These are phyloP conservation scores for Colletes latitarsis DNA, from an alignment of 1,140 invertebrate genomes.

Conservation along the genomic window DNA sequence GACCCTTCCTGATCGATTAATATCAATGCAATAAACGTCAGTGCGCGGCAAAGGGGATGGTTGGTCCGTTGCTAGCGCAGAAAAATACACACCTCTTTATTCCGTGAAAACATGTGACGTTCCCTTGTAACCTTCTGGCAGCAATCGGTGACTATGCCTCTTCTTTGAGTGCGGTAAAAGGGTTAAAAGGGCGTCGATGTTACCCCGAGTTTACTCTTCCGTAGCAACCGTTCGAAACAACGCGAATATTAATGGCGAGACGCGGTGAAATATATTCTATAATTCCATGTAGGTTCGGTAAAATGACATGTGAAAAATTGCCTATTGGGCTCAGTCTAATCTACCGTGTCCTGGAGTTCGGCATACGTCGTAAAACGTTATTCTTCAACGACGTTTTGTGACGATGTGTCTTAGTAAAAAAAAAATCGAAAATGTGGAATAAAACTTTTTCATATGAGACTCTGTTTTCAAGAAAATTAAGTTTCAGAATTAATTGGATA, in stretches of 20 bases:
- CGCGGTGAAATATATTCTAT: neutral
- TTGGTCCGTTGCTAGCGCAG: slow-evolving; percentile 2
- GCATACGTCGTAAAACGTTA: too few species aligned
- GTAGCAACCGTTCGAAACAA: neutral
- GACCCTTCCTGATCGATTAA: slow-evolving; percentile 55
- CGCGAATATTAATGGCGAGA: neutral
- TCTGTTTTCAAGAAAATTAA: too few species aligned
- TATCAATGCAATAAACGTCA: slow-evolving; percentile 61
- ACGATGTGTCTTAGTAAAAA: too few species aligned
- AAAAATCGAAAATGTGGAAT: too few species aligned
- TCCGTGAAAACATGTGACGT: slow-evolving; percentile 32
- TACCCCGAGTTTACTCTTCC: neutral
- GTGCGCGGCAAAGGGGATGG: slow-evolving; percentile 26
- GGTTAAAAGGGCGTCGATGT: slow-evolving; percentile 8
- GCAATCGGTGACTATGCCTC: neutral
- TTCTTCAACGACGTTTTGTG: too few species aligned
- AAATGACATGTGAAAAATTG: neutral
- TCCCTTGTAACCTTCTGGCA: neutral
- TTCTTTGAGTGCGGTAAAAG: neutral
- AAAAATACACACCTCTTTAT: slow-evolving; percentile 50
- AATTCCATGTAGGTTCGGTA: neutral
- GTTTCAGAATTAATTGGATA: too few species aligned
- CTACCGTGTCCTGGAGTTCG: too few species aligned
- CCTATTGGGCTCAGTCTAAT: too few species aligned
- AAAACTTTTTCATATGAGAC: too few species aligned